phyloP scores from a whole-genome alignment of 2,888 invertebrate genomes.

The Dilophus febrilis region DNA sequence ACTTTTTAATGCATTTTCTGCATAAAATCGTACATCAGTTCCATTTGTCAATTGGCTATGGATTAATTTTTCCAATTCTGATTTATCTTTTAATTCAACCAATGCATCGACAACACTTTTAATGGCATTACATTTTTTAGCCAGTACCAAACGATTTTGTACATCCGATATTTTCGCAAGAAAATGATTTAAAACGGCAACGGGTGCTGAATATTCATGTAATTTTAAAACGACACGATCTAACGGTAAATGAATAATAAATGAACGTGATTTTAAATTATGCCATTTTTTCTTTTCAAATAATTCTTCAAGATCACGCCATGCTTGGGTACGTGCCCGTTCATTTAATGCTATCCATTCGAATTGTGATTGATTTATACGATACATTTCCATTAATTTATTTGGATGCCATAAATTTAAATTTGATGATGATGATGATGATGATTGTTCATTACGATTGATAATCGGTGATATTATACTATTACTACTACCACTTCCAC shows the following conservation, averaged over 20 bases:
- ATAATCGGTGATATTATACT: too few relatives aligned
- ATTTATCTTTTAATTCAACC: constrained; percentile 22
- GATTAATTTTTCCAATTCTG: constrained; percentile 20
- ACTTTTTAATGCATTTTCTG: constrained; percentile 46
- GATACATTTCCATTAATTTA: constrained; percentile 22
- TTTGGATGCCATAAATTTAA: constrained; percentile 16
- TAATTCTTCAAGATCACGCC: constrained; percentile 22
- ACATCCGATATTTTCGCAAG: constrained; percentile 24
- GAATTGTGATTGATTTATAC: constrained; percentile 42
- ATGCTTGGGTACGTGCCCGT: constrained; percentile 24
- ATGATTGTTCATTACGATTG: too few relatives aligned
- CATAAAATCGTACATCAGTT: constrained; percentile 52
- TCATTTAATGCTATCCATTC: constrained; percentile 52
- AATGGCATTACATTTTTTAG: constrained; percentile 24
- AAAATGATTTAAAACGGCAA: constrained; percentile 23
- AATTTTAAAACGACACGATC: constrained; percentile 23
- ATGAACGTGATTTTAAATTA: constrained; percentile 25
- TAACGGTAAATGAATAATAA: constrained; percentile 26
- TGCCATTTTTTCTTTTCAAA: constrained; percentile 20
- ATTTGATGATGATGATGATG: constrained; percentile 15
- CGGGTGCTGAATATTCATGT: constrained; percentile 22
- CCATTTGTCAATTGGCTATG: constrained; percentile 21
- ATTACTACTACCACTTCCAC: too few relatives aligned
- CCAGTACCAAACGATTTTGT: constrained; percentile 20
- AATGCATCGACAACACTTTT: constrained; percentile 26